phyloP scores from a whole-genome alignment of 2,113 vertebrate genomes.

The Chaetura pelagica region DNA sequence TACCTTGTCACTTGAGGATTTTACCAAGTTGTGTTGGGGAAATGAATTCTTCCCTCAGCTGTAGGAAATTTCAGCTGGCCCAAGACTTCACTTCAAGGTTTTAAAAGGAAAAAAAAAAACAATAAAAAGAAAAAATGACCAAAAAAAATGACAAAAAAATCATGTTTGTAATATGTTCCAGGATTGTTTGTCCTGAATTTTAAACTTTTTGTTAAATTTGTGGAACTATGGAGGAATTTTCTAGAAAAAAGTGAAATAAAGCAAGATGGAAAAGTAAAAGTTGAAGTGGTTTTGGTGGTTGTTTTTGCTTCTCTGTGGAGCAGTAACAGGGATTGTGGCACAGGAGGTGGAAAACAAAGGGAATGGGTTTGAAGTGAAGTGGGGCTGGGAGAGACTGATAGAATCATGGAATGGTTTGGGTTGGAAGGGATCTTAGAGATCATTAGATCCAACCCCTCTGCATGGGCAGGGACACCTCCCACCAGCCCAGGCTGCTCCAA shows the following conservation, averaged over 20 bases:
- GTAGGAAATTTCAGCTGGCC: constrained; percentile 49
- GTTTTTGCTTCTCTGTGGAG: background rate
- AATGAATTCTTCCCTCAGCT: constrained; percentile 61
- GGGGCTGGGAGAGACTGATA: too few relatives aligned
- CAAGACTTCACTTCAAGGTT: constrained; percentile 66
- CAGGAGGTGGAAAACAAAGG: background rate
- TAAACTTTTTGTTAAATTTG: constrained; percentile 83
- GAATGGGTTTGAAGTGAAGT: rapidly evolving
- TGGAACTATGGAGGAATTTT: constrained; percentile 85
- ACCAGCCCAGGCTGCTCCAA: too few relatives aligned
- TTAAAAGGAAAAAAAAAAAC: background rate
- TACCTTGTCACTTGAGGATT: constrained; percentile 73
- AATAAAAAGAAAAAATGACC: background rate
- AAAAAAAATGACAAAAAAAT: background rate
- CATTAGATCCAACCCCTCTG: too few relatives aligned
- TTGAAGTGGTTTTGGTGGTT: background rate
- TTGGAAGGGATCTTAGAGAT: too few relatives aligned
- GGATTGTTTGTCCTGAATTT: constrained; percentile 82
- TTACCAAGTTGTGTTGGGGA: constrained; percentile 61
- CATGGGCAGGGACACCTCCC: too few relatives aligned
- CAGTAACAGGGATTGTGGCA: too few relatives aligned
- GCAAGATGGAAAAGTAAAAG: constrained; percentile 70
- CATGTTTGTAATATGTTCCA: constrained; percentile 78
- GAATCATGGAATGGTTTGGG: too few relatives aligned
- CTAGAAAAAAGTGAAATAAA: constrained; percentile 84